Evolutionary conservation across 2,888 invertebrate genomes (phyloP).

Genomic region (Coleophora flavipennella): DNA sequence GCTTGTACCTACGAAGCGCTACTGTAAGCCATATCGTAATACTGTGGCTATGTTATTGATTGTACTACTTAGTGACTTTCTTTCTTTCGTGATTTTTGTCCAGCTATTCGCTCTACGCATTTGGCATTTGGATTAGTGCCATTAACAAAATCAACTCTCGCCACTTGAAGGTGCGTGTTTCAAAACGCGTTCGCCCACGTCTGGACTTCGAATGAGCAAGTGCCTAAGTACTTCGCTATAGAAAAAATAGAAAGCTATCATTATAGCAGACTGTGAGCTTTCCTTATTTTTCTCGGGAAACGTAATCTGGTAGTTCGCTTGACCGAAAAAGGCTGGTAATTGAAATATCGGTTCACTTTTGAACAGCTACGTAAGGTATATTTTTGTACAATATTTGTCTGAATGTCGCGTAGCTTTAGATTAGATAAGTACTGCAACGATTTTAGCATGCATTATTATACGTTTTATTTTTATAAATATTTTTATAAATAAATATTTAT

Average conservation of each 20-base stretch:
- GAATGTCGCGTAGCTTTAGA: too few species aligned
- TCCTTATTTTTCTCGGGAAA: conserved; percentile 52
- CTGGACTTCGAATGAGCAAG: conserved; percentile 45
- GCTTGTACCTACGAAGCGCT: too few species aligned
- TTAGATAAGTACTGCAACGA: too few species aligned
- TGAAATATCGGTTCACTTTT: neutral
- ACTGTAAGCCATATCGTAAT: too few species aligned
- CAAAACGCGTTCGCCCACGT: conserved; percentile 57
- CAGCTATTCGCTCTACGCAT: neutral
- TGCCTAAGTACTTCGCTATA: conserved; percentile 40
- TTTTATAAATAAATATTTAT: too few species aligned
- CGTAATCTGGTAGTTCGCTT: conserved; percentile 10
- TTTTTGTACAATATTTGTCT: too few species aligned
- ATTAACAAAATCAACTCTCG: neutral
- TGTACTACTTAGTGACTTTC: too few species aligned
- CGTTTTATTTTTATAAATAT: too few species aligned
- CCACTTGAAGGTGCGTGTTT: neutral
- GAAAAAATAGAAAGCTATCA: conserved; percentile 70
- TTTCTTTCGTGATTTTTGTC: neutral
- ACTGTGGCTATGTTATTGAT: too few species aligned
- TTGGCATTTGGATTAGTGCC: neutral
- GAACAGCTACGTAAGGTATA: too few species aligned
- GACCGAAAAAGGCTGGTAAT: neutral
- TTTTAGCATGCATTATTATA: too few species aligned
- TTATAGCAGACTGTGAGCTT: conserved; percentile 55